Base-by-base conservation (phyloP, 2,113 vertebrate species). In the Gobiocypris rarus region DNA sequence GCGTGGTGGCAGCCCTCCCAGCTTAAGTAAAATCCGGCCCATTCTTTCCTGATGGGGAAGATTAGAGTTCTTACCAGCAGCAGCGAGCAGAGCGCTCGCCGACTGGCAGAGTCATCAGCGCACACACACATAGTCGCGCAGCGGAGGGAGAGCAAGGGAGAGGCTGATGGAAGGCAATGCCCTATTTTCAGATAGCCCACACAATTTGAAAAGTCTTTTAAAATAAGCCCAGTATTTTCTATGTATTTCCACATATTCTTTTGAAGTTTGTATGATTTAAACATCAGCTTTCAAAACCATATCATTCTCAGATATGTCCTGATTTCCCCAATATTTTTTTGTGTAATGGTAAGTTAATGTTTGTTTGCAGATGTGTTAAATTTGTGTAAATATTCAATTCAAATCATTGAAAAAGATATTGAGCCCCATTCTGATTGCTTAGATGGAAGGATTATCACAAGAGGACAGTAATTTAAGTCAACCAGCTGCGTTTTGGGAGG, bases 391-490 rank as follows among this genome's bases (percentile, higher is more conserved):
- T 74, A n/a, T 54, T 58, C 6, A 77, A 24, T 63, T 81, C 26
- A 52, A 67, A 81, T 52, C 26, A 80, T 41, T 82, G 80, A 95
- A 94, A 94, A 95, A 96, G 96, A 95, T 94, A 96, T 96, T 96
- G 95, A 97, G 96, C 96, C 96, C 94, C 95, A 95, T 97, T 97
- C 95, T 96, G 96, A 97, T 97, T 96, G 95, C 95, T 96, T 96
- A 97, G 96, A 97, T 97, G 96, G 96, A 97, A 95, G 95, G 95
- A 96, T 96, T 97, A 90, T 90, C 89, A 96, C 95, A 96, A 97
- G 96, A 97, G 95, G 96, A 96, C 96, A 96, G 95, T 97, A 96
- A 96, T 96, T 96, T 97, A 96, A 96, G 95, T 96, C 96, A 96
- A 95, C 96, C 95, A 93, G 96, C 96, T 95, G 96, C 96, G 96